Base-by-base conservation (phyloP, 1,140 invertebrate genomes). In the Propsilocerus akamusi region DNA sequence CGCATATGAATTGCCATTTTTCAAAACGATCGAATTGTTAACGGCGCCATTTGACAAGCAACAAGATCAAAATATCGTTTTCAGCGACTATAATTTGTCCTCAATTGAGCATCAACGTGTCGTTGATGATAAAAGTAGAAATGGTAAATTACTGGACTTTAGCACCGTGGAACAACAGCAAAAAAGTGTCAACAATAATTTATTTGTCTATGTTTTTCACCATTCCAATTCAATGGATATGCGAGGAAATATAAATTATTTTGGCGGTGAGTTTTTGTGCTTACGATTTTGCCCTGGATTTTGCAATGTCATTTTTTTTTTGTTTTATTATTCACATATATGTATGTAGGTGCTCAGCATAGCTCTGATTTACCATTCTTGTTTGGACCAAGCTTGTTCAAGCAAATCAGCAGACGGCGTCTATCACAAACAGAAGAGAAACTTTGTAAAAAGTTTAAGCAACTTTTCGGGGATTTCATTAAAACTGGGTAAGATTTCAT, bases 331-430 rank as follows among this genome's bases (percentile, higher is more conserved):
- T 20, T 41, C 22, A 32, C 26, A 22, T 20, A 41, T 22, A 46
- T 51, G 25, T 49, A 54, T 59, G 2, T 49, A 75, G 74, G 74
- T 22, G 73, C 77, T 20, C 68, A 70, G 1, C 75, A 80, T 56
- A 73, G 76, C 24, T 67, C 76, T 0, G 78, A 82, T 56, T 61
- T 82, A 49, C 61, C 80, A 4, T 70, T 78, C 23, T 58, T 81
- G 20, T 68, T 82, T 49, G 80, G 80, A 12, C 75, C 78, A 24
- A 67, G 72, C 12, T 59, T 79, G 6, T 73, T 79, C 53, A 72
- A 76, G 49, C 74, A 77, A 63, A 60, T 75, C 51, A 68, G 71
- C 2, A 65, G 75, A 26, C 63, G 76, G 37, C 59, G 72, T 17
- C 69, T 77, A 23, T 72, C 67, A 22, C 55, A 60, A 24, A 65